These are phyloP conservation scores for Pachyuromys duprasi DNA, from an alignment of 2,797 vertebrate species.

Conservation along the genomic window DNA sequence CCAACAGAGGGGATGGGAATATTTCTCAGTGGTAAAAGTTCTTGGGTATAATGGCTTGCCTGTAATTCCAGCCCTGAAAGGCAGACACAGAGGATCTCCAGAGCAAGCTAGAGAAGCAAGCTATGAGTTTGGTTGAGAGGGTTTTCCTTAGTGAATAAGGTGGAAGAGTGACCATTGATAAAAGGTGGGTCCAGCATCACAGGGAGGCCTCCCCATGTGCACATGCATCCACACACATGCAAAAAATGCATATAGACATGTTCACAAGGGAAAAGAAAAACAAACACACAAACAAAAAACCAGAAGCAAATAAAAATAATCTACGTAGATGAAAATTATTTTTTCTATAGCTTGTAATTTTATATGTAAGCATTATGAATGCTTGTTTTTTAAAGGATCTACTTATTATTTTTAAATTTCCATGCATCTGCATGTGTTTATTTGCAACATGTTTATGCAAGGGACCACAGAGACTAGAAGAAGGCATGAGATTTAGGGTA, in stretches of 20 bases:
- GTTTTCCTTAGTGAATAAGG: neutral
- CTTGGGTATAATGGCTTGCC: neutral
- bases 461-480: neutral
- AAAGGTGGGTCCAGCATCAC: neutral
- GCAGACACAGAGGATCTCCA: neutral
- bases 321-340: neutral
- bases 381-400: neutral
- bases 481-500: neutral
- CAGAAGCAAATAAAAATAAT: neutral
- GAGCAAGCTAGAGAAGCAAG: neutral
- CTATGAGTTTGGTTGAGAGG: neutral
- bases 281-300: neutral
- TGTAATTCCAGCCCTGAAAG: neutral
- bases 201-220: neutral
- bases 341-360: slow-evolving; percentile 12
- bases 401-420: neutral
- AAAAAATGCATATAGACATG: neutral
- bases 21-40: neutral
- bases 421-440: neutral
- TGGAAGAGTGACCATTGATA: neutral
- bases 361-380: neutral
- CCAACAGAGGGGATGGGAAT: neutral
- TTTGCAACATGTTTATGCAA: neutral
- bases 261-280: neutral
- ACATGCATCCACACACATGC: neutral